phyloP scores from a whole-genome alignment of 2,113 vertebrate species.

The Seriola rivoliana region DNA sequence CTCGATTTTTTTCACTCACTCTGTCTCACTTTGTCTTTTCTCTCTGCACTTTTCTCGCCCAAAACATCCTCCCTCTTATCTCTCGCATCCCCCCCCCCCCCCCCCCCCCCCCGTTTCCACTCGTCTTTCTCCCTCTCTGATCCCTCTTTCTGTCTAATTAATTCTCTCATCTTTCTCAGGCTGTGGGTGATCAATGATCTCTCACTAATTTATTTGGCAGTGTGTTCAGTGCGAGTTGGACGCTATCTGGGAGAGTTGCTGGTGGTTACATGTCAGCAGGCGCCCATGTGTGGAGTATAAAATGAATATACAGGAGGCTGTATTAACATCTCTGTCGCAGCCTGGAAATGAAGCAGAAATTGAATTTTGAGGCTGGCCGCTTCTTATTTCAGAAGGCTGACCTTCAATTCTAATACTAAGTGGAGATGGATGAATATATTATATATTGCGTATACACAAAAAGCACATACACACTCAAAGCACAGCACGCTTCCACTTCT shows the following conservation, averaged over 20 bases:
- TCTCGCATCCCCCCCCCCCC: no score
- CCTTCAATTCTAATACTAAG: slow-evolving; percentile 64
- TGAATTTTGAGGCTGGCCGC: slow-evolving; percentile 62
- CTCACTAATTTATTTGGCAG: slow-evolving; percentile 57
- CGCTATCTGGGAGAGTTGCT: slow-evolving; percentile 5
- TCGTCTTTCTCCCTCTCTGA: slow-evolving; percentile 9
- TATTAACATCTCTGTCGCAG: slow-evolving; percentile 52
- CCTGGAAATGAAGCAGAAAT: slow-evolving; percentile 67
- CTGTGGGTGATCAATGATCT: slow-evolving; percentile 65
- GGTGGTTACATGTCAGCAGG: slow-evolving; percentile 35
- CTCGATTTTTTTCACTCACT: slow-evolving; percentile 17
- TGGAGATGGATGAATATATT: slow-evolving; percentile 66
- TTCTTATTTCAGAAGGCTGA: slow-evolving; percentile 62
- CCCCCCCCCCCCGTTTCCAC: not conserved
- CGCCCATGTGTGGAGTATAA: slow-evolving; percentile 5
- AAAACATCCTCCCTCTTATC: slow-evolving; percentile 11
- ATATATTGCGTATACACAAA: slow-evolving; percentile 11
- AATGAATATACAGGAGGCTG: slow-evolving; percentile 27
- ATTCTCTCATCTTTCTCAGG: slow-evolving; percentile 49
- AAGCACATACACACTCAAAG: not conserved
- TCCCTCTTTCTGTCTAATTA: slow-evolving; percentile 53
- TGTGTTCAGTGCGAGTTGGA: slow-evolving; percentile 2
- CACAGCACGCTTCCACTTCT: not conserved
- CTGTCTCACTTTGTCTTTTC: slow-evolving; percentile 16
- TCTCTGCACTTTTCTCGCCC: slow-evolving; percentile 18